Evolutionary conservation across 2,888 invertebrate species (phyloP), one percentile per base, ranked within the genome.

Genomic region (Spodoptera littoralis): DNA sequence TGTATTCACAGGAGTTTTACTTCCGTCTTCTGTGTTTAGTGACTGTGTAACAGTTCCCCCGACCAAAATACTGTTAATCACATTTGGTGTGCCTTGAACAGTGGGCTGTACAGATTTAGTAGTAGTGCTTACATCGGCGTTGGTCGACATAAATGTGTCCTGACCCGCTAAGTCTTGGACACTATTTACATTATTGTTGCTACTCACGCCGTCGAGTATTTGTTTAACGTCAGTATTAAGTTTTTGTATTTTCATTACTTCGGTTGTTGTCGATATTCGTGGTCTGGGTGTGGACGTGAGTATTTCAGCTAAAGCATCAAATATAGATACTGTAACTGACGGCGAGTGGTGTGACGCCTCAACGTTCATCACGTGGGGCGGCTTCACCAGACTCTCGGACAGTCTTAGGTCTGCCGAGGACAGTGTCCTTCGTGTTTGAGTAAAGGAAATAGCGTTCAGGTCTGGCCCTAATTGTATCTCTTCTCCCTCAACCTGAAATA

Each of bases 311-410:
- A 95, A 84, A 86, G 95, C 95, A 89, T 95, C 95, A 80, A 95
- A 95, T 79, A 95, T 95, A 68, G 95, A 95, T 81, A 95, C 92
- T 76, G 95, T 95, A 80, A 95, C 95, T 80, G 95, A 95, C 73
- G 95, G 94, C 80, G 95, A 95, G 84, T 95, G 94, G 73, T 95
- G 90, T 82, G 95, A 93, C 66, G 95, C 95, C 86, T 95, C 95
- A 84, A 95, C 95, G 82, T 93, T 95, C 89, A 95, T 93, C 66
- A 94, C 84, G 75, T 92, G 94, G 84, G 91, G 90, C 62, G 92
- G 85, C 87, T 94, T 93, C 73, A 88, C 84, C 77, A 93, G 84
- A 88, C 93, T 94, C 84, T 95, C 95, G 73, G 95, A 94, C 74
- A 94, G 88, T 87, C 85, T 91, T 81, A 95, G 89, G 81, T 94